Conservation (phyloP, 2,113 vertebrate species). For the Erythrocercus mccallii region DNA sequence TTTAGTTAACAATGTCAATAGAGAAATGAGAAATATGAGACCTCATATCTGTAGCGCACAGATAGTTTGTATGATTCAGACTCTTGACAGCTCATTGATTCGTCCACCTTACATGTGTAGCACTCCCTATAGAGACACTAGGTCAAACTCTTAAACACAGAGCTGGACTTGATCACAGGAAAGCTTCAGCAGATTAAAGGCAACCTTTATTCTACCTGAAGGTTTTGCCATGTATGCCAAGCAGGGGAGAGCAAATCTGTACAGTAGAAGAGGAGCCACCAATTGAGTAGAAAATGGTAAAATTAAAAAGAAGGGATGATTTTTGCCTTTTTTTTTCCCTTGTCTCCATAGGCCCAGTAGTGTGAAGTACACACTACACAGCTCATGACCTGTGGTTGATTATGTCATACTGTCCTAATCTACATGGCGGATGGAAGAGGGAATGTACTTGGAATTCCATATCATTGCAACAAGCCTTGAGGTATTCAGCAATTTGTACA, state of each 20-base stretch:
- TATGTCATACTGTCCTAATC: too few relatives aligned
- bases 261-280: background rate
- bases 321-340: background rate
- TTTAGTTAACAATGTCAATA: background rate
- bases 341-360: background rate
- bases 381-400: background rate
- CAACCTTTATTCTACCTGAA: background rate
- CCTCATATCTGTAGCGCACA: background rate
- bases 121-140: background rate
- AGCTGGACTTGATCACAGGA: background rate
- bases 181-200: background rate
- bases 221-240: background rate
- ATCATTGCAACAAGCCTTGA: background rate
- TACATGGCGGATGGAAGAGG: background rate
- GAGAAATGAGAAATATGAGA: background rate
- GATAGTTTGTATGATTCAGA: background rate
- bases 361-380: background rate
- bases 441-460: background rate
- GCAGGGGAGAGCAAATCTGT: fast-evolving
- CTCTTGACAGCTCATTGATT: background rate
- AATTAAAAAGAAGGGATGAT: background rate
- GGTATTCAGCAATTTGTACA: background rate
- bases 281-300: fast-evolving
- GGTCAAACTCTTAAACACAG: background rate
- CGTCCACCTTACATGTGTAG: fast-evolving